These are phyloP conservation scores for Manis pentadactyla DNA, from an alignment of 2,797 vertebrate genomes.

Conservation along the genomic window DNA sequence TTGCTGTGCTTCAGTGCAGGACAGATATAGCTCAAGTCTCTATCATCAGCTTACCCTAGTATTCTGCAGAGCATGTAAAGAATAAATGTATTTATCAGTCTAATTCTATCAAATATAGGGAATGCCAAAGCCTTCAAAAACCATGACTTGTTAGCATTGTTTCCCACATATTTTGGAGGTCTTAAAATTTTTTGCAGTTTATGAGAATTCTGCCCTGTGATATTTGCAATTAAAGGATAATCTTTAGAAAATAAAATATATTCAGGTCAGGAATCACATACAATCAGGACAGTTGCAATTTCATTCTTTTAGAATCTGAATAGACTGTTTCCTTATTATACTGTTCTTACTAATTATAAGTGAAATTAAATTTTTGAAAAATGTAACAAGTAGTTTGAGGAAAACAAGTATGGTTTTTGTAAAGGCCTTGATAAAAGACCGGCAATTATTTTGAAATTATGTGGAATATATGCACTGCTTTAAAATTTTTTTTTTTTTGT, in stretches of 20 bases:
- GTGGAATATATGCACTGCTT: not conserved
- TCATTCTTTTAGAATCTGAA: not conserved
- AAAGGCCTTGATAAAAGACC: slow-evolving; percentile 53
- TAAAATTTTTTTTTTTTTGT: not conserved
- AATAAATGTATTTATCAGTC: not conserved
- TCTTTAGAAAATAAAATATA: slow-evolving; percentile 17
- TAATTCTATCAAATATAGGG: not conserved
- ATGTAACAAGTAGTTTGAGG: not conserved
- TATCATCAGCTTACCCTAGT: not conserved
- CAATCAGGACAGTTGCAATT: not conserved
- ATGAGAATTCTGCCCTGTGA: not conserved
- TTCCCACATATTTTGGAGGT: not conserved
- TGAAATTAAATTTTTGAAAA: not conserved
- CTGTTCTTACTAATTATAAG: not conserved
- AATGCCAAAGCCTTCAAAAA: not conserved
- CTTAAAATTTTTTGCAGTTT: not conserved
- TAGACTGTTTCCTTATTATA: not conserved
- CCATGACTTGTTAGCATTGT: not conserved
- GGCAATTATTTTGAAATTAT: slow-evolving; percentile 42
- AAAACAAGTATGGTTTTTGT: not conserved
- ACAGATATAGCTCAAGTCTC: not conserved
- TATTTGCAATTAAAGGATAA: not conserved
- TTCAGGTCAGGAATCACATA: not conserved
- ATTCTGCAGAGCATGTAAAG: not conserved
- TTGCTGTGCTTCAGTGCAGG: not conserved